Evolutionary conservation across 2,113 vertebrate species (phyloP), one percentile per base, ranked within the genome.

Genomic region (Eleginops maclovinus): DNA sequence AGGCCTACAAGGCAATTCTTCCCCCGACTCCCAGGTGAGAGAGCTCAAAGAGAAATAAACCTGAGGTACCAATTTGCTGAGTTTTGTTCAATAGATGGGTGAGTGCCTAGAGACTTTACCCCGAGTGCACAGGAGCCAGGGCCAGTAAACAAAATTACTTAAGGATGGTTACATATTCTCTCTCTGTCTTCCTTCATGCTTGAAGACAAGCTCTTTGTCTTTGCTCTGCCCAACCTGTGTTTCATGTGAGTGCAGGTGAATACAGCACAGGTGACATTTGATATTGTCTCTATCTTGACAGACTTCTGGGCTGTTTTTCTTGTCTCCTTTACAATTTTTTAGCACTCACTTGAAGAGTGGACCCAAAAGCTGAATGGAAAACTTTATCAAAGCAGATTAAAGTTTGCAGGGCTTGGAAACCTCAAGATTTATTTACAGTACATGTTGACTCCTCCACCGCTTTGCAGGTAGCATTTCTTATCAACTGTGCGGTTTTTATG

Each of bases 1-100:
- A 91, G 93, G 94, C 94, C 96, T 95, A 94, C 94, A 87, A 95
- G 95, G 94, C 93, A 89, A 89, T 87, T 94, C 94, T 94, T 94
- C 88, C 88, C 78, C 89, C 67, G 88, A 94, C 93, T 96, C 94
- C 94, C 89, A 92, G 94, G 91, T 94, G 91, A 95, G 94, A 92
- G 87, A 88, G 92, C 93, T 92, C 87, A 93, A 93, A 94, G 90
- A 93, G 88, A 93, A 90, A 92, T 88, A 93, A 95, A 95, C 93
- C 93, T 94, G 89, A 93, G 94, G 94, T 95, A 94, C 93, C 95
- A 95, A 96, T 96, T 96, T 96, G 90, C 94, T 93, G 93, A 93
- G 92, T 93, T 96, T 96, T 96, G 95, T 96, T 96, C 93, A 76
- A 94, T 93, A 93, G 93, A 92, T 87, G 82, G 75, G 86, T 50